Percentiles rank a stretch among this genome's conserved stretches.
Evolutionary conservation across 2,888 invertebrate genomes (phyloP).

Genomic region (Rotaria magnacalcarata): DNA sequence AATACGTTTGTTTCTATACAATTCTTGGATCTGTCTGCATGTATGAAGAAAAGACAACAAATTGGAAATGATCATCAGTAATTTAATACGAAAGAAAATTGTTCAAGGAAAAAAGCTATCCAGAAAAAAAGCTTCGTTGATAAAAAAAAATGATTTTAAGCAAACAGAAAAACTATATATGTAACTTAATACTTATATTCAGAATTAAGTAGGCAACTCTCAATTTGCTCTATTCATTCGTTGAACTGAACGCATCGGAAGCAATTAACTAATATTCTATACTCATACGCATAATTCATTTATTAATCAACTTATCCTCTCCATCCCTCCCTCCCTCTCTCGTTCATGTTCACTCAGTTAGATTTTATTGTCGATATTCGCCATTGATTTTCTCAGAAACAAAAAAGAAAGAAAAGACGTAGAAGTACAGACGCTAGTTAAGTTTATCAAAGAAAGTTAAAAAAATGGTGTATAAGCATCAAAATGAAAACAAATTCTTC

Average conservation of each 20-base stretch:
- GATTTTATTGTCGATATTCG: background rate
- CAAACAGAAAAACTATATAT: constrained; percentile 1
- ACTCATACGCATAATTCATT: background rate
- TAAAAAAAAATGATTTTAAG: background rate
- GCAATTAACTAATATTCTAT: background rate
- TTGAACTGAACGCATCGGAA: background rate
- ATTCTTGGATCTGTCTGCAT: no score
- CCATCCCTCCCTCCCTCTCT: background rate
- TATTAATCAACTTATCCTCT: background rate
- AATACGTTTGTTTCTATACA: no score
- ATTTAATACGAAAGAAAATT: no score
- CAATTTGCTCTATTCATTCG: background rate
- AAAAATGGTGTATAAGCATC: background rate
- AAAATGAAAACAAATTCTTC: background rate
- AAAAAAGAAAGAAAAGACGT: background rate
- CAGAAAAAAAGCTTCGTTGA: background rate
- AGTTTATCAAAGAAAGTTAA: background rate
- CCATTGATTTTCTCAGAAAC: background rate
- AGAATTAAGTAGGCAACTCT: background rate
- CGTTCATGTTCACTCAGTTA: background rate
- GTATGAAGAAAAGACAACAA: no score
- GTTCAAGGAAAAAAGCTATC: background rate
- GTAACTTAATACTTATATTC: background rate
- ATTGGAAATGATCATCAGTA: no score
- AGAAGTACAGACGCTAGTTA: background rate